These are phyloP conservation scores for Psittacara wagleri DNA, from an alignment of 2,113 vertebrate species.

Conservation along the genomic window DNA sequence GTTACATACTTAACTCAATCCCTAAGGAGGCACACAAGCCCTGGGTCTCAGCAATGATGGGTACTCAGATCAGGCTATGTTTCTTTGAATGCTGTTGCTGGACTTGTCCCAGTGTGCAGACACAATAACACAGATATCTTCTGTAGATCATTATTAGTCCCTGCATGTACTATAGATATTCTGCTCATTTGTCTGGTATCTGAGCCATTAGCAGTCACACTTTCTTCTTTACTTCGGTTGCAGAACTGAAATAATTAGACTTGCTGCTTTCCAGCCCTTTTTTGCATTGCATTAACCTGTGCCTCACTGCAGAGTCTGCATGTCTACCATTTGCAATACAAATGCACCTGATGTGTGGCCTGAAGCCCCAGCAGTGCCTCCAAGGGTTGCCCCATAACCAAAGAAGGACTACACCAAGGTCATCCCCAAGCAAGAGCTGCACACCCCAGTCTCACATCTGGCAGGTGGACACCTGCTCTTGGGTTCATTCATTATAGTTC, in stretches of 20 bases:
- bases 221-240: background rate
- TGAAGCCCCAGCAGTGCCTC: background rate
- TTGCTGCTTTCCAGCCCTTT: slow-evolving; percentile 18
- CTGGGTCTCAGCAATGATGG: background rate
- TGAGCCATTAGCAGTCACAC: background rate
- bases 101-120: background rate
- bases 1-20: background rate
- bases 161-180: background rate
- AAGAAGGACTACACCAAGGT: background rate
- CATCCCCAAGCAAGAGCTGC: background rate
- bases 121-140: background rate
- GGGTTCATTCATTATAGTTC: background rate
- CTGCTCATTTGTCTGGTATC: background rate
- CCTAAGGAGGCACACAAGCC: background rate
- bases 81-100: background rate
- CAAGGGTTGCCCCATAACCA: background rate
- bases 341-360: background rate
- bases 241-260: slow-evolving; percentile 53
- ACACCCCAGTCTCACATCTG: background rate
- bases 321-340: slow-evolving; percentile 48
- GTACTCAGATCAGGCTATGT: background rate
- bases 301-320: background rate
- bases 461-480: background rate
- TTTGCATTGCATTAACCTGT: slow-evolving; percentile 59
- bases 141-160: background rate